These are phyloP conservation scores for Elaeidobius kamerunicus DNA, from an alignment of 2,888 invertebrate species.

Conservation along the genomic window DNA sequence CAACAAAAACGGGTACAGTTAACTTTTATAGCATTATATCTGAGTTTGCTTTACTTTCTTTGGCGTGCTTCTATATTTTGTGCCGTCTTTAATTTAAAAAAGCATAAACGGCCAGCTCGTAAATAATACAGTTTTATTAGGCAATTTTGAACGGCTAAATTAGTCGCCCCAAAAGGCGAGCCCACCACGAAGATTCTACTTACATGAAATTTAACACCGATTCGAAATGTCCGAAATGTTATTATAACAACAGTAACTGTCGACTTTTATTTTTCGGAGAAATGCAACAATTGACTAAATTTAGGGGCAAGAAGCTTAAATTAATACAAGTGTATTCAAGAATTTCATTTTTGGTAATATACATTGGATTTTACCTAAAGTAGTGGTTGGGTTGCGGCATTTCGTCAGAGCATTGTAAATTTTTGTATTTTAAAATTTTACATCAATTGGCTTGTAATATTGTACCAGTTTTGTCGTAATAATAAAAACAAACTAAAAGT, in stretches of 20 bases:
- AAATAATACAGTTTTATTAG: slow-evolving; percentile 22
- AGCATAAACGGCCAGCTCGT: slow-evolving; percentile 22
- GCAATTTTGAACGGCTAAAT: slow-evolving; percentile 21
- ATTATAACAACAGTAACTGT: slow-evolving; percentile 6
- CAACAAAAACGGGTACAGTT: slow-evolving; percentile 23
- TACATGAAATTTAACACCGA: slow-evolving; percentile 15
- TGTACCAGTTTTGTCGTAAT: no score
- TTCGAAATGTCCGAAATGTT: slow-evolving; percentile 10
- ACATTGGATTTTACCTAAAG: no score
- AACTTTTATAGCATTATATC: slow-evolving; percentile 21
- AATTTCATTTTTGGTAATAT: no score
- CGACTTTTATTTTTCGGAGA: slow-evolving; percentile 3
- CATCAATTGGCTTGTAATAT: no score
- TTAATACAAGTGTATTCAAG: no score
- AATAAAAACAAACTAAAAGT: no score
- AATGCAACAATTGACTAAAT: no score
- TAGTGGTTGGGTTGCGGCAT: no score
- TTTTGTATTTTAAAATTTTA: no score
- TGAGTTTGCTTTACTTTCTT: slow-evolving; percentile 24
- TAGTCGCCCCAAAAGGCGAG: slow-evolving; percentile 18
- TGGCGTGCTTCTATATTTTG: slow-evolving; percentile 14
- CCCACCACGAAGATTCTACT: slow-evolving; percentile 18
- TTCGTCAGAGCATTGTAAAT: no score
- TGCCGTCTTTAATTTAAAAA: slow-evolving; percentile 20
- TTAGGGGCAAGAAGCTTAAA: no score